Percentiles rank a stretch among this genome's conserved stretches.
phyloP scores from a whole-genome alignment of 2,113 vertebrate genomes.

The Sebastes fasciatus region DNA sequence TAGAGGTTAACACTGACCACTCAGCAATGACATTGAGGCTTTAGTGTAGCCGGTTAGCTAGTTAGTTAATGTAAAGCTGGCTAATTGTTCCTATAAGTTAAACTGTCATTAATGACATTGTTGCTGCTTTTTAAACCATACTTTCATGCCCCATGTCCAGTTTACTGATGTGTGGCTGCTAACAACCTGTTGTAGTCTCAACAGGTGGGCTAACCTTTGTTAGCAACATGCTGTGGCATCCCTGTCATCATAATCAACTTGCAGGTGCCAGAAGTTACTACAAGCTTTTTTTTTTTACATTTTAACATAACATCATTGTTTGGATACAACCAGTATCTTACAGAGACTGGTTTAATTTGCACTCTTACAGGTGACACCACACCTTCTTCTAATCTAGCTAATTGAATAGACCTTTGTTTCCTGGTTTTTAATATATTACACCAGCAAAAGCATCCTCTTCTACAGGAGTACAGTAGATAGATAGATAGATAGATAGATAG shows the following conservation, averaged over 20 bases:
- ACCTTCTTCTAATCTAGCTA: too few species aligned
- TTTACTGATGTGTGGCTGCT: conserved; percentile 1
- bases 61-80: not conserved
- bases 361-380: not conserved
- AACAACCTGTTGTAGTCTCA: conserved; percentile 1
- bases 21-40: conserved; percentile 66
- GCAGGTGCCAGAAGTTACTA: not conserved
- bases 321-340: not conserved
- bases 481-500: too few species aligned
- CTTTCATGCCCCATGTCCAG: not conserved
- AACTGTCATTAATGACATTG: not conserved
- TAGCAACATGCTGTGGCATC: conserved; percentile 28
- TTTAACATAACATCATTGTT: not conserved
- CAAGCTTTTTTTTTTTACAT: not conserved
- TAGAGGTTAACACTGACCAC: conserved; percentile 51
- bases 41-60: conserved; percentile 38
- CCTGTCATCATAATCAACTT: conserved; percentile 13
- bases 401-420: not conserved
- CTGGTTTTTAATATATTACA: not conserved
- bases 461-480: not conserved
- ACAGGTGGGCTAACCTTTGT: conserved; percentile 45
- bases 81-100: not conserved
- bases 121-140: not conserved
- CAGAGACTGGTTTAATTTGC: not conserved
- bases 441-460: not conserved